A percentile compares a stretch with the other conserved stretches of the same genome.
These are phyloP conservation scores for Cyprinodon brontotheroides DNA, from an alignment of 2,113 vertebrate species.

Conservation along the genomic window DNA sequence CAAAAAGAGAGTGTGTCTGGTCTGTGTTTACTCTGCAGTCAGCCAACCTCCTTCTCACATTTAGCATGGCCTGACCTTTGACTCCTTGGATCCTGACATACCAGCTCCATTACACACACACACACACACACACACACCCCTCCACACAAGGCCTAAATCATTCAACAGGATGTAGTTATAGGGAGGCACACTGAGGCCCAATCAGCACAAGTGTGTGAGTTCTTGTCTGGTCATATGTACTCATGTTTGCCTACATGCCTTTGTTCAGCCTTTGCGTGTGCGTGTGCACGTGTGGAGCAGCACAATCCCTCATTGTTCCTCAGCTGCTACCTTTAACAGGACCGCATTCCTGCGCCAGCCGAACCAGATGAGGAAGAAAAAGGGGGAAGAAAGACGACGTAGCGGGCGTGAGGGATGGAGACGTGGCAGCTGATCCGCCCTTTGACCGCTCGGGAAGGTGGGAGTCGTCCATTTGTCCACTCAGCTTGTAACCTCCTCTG, in stretches of 20 bases:
- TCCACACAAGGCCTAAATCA: constrained; percentile 72
- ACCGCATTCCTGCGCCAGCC: constrained; percentile 84
- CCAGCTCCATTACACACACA: constrained; percentile 66
- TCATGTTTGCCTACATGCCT: constrained; percentile 61
- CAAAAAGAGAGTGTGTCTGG: constrained; percentile 60
- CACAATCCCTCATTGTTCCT: constrained; percentile 82
- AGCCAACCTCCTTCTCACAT: constrained; percentile 77
- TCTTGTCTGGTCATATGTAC: constrained; percentile 67
- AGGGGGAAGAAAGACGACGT: constrained; percentile 29
- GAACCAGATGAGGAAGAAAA: constrained; percentile 76
- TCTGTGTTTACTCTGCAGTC: constrained; percentile 78
- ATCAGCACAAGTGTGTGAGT: constrained; percentile 61
- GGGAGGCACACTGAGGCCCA: constrained; percentile 65
- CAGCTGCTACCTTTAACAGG: constrained; percentile 81
- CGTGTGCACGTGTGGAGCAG: constrained; percentile 35
- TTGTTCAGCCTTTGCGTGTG: constrained; percentile 46
- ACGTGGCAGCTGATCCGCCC: constrained; percentile 59
- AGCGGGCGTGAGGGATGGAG: constrained; percentile 17
- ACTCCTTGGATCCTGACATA: constrained; percentile 75
- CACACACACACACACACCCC: constrained; percentile 31
- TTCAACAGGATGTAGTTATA: constrained; percentile 79
- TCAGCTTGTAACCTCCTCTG: constrained; percentile 64
- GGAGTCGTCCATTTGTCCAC: constrained; percentile 86
- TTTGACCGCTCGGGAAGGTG: constrained; percentile 84
- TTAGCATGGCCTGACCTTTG: constrained; percentile 76